Base-by-base conservation (phyloP, 2,113 vertebrate species). In the Oryzias celebensis region DNA sequence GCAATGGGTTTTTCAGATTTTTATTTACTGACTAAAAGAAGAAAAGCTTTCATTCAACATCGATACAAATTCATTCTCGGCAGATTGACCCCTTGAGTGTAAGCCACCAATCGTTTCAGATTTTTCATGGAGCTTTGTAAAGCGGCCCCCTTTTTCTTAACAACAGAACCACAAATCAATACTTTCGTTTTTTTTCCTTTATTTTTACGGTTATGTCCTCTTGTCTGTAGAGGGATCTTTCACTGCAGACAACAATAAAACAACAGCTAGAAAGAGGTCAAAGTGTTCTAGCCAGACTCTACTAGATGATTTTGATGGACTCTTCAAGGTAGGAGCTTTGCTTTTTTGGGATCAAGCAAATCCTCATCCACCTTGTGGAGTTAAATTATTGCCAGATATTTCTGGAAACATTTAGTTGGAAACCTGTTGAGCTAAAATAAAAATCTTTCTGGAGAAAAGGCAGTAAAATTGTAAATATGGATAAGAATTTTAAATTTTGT, bases 1-100 rank as follows among this genome's bases (percentile, higher is more conserved):
- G 7, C 47, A 48, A 18, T n/a, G 8, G n/a, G 6, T 18, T 83
- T 95, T 95, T 91, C 93, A 95, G 93, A 92, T 93, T 96, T 99
- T 98, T 92, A 99, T 98, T 99, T 91, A 93, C 94, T 85, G 93
- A 96, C 96, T 96, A 96, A 97, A 98, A 96, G 93, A 97, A 97
- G 77, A 85, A 94, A 94, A 94, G 95, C 96, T 98, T 96, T 96
- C 95, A 94, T 95, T 96, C 94, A 94, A 95, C 94, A 97, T 94
- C 92, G 93, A 94, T 93, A 94, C 94, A 95, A 88, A 94, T 94
- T 92, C 94, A 95, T 93, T 95, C 93, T 95, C 92, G 85, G 92
- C 94, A 95, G 93, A 92, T 95, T 94, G 93, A 76, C 92, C 93
- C 20, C 58, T 74, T 43, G 28, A 58, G 60, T 73, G 53, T 58